A percentile compares a stretch with the other conserved stretches of the same genome.
These are phyloP conservation scores for Danio aesculapii DNA, from an alignment of 2,797 vertebrate species.

Conservation along the genomic window DNA sequence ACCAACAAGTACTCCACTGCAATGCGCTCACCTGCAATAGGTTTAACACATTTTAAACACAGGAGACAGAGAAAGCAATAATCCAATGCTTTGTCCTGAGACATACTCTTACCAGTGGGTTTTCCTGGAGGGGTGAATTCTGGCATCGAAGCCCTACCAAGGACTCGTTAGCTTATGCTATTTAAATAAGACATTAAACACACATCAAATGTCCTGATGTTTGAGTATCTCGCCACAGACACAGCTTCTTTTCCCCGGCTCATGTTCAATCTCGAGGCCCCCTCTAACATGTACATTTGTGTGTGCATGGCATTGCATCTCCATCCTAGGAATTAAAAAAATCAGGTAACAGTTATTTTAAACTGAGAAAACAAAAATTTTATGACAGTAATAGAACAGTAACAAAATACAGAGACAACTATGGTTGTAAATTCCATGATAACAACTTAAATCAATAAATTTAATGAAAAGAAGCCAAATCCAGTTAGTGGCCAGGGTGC, in stretches of 20 bases:
- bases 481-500: not conserved
- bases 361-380: not conserved
- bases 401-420: not conserved
- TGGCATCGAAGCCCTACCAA: conserved; percentile 31
- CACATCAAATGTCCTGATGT: conserved; percentile 29
- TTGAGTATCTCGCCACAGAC: conserved; percentile 7
- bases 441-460: not conserved
- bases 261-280: conserved; percentile 49
- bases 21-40: not conserved
- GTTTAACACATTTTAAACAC: not conserved
- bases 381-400: not conserved
- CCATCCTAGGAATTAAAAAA: conserved; percentile 39
- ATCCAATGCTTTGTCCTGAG: not conserved
- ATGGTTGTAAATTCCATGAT: not conserved
- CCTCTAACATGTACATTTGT: conserved; percentile 54
- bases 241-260: conserved; percentile 29
- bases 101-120: conserved; percentile 45
- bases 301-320: conserved; percentile 50
- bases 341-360: not conserved
- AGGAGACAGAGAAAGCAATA: not conserved
- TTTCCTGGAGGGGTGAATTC: conserved; percentile 44
- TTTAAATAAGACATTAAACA: conserved; percentile 40
- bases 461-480: not conserved
- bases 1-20: conserved; percentile 7
- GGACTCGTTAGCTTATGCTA: conserved; percentile 38